Conservation (phyloP, 2,113 vertebrate genomes). For the Hyaena hyaena region DNA sequence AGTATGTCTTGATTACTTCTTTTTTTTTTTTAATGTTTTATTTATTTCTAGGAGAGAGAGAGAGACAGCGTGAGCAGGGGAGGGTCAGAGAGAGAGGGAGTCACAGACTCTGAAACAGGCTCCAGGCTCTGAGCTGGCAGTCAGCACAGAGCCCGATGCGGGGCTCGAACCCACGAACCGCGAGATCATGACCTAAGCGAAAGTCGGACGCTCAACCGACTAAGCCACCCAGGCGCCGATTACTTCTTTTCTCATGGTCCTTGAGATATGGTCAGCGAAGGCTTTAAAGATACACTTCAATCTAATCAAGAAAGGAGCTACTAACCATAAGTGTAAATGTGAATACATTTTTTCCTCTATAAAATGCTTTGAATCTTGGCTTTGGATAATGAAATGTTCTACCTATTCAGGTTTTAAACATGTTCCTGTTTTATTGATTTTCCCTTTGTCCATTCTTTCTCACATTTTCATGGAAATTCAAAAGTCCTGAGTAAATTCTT, state of each 20-base stretch:
- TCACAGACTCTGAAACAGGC: too few species aligned
- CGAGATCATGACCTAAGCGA: too few species aligned
- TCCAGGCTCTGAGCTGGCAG: too few species aligned
- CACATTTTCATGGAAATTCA: neutral
- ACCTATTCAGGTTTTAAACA: neutral
- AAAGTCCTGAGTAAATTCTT: neutral
- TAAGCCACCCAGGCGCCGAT: too few species aligned
- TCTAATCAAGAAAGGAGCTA: neutral
- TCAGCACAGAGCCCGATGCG: too few species aligned
- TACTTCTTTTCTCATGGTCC: neutral
- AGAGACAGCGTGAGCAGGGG: too few species aligned
- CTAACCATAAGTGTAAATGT: neutral
- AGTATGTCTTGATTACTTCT: neutral
- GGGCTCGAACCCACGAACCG: too few species aligned
- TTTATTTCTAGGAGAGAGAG: too few species aligned
- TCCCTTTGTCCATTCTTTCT: neutral
- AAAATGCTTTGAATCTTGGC: neutral
- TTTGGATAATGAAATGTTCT: conserved; percentile 1
- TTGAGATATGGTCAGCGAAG: too few species aligned
- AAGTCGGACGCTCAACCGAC: too few species aligned
- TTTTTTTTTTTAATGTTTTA: neutral
- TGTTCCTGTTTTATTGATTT: neutral
- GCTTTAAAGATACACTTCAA: neutral
- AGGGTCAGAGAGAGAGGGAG: too few species aligned
- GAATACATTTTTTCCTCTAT: neutral